phyloP scores from a whole-genome alignment of 2,113 vertebrate species.

The Xyliphius kryptos region DNA sequence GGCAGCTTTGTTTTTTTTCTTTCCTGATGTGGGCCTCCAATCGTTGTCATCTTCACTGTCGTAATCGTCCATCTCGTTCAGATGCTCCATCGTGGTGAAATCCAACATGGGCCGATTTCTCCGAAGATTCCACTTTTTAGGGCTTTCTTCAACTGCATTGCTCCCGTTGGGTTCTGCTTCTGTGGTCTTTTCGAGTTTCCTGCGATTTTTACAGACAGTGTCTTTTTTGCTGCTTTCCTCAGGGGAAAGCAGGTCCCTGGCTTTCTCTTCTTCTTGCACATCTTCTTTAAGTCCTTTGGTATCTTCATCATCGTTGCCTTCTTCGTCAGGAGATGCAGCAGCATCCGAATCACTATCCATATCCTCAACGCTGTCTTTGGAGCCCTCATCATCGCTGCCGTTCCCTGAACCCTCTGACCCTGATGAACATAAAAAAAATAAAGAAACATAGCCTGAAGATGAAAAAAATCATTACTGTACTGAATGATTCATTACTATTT shows the following conservation, averaged over 20 bases:
- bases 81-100: constrained; percentile 93
- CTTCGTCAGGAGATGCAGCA: constrained; percentile 75
- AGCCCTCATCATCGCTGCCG: constrained; percentile 87
- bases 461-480: too few species aligned
- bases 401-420: constrained; percentile 93
- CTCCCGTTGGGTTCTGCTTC: constrained; percentile 54
- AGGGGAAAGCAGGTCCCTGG: constrained; percentile 61
- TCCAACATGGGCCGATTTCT: constrained; percentile 88
- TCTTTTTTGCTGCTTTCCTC: constrained; percentile 73
- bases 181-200: constrained; percentile 67
- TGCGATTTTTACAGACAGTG: constrained; percentile 51
- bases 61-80: constrained; percentile 97
- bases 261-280: constrained; percentile 63
- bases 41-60: constrained; percentile 98
- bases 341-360: constrained; percentile 87
- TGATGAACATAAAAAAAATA: constrained; percentile 42
- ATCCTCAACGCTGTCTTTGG: constrained; percentile 84
- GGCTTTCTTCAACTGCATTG: constrained; percentile 66
- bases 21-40: constrained; percentile 83
- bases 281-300: constrained; percentile 60
- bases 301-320: constrained; percentile 60
- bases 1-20: constrained; percentile 79
- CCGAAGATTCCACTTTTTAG: constrained; percentile 97
- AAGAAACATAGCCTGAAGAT: too few species aligned
- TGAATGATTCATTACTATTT: too few species aligned